Evolutionary conservation across 37 sponge, comb jelly and placozoan genomes (phyloP).

Genomic region (Agelas oroides): DNA sequence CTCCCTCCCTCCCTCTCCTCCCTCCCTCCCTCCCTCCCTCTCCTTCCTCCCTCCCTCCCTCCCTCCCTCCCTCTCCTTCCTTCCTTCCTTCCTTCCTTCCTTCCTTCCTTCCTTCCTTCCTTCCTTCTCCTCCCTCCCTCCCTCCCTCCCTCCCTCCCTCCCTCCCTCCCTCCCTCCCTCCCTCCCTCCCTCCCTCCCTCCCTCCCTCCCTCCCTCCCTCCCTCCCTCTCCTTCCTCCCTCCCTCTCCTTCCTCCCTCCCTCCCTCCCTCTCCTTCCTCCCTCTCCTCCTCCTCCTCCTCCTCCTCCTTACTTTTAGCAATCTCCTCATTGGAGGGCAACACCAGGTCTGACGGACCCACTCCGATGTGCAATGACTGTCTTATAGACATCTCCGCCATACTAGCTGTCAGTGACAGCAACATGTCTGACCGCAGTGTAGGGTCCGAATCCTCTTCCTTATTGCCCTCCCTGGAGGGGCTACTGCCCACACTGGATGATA

Average conservation of each 20-base stretch:
- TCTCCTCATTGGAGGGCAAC: slow-evolving; percentile 26
- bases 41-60: not conserved
- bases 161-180: not conserved
- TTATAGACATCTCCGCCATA: slow-evolving; percentile 4
- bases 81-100: not conserved
- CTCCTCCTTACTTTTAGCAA: slow-evolving; percentile 22
- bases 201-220: not conserved
- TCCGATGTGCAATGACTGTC: slow-evolving; percentile 34
- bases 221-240: too few species aligned
- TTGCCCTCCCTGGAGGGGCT: too few species aligned
- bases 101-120: not conserved
- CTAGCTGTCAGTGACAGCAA: not conserved
- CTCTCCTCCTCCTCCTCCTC: too few species aligned
- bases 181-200: not conserved
- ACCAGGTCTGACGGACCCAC: slow-evolving; percentile 5
- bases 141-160: not conserved
- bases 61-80: not conserved
- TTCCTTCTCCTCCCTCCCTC: not conserved
- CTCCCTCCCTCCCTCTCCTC: too few species aligned
- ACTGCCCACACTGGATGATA: too few species aligned
- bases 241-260: too few species aligned
- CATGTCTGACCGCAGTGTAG: too few species aligned
- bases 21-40: not conserved
- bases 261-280: too few species aligned
- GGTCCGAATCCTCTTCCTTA: too few species aligned